Conservation (phyloP, 1,140 invertebrate species). For the Cydia amplana region DNA sequence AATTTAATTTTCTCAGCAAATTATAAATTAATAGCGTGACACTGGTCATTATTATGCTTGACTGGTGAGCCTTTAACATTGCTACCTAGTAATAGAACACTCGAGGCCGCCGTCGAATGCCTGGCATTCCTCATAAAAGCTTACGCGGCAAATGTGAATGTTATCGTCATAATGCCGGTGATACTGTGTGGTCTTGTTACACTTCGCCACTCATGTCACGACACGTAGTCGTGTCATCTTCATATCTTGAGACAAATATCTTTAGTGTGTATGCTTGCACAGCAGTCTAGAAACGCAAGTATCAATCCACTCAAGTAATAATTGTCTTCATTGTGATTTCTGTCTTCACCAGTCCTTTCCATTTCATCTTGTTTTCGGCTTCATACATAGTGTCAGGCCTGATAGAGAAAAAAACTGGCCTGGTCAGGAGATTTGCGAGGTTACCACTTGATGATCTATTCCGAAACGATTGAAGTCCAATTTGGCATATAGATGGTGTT, state of each 20-base stretch:
- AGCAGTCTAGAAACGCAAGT: too few relatives aligned
- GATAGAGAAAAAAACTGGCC: too few relatives aligned
- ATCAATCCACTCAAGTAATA: too few relatives aligned
- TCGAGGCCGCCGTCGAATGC: conserved; percentile 20
- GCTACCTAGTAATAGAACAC: conserved; percentile 26
- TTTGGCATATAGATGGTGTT: too few relatives aligned
- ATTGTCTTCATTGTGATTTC: too few relatives aligned
- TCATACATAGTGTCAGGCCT: too few relatives aligned
- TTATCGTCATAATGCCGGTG: conserved; percentile 22
- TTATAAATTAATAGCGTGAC: background rate
- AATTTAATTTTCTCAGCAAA: background rate
- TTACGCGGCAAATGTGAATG: conserved; percentile 24
- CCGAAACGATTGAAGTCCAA: too few relatives aligned
- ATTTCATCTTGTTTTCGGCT: too few relatives aligned
- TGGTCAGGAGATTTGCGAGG: too few relatives aligned
- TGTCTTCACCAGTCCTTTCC: too few relatives aligned
- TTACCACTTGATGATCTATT: too few relatives aligned
- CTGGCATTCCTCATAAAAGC: conserved; percentile 29
- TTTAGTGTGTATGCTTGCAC: background rate
- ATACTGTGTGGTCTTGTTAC: conserved; percentile 29
- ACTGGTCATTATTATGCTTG: conserved; percentile 8
- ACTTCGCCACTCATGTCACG: conserved; percentile 26
- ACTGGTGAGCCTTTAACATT: background rate
- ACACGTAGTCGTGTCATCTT: background rate
- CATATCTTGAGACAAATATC: background rate